Conservation (phyloP, 2,113 vertebrate species). For the Aphelocoma coerulescens region DNA sequence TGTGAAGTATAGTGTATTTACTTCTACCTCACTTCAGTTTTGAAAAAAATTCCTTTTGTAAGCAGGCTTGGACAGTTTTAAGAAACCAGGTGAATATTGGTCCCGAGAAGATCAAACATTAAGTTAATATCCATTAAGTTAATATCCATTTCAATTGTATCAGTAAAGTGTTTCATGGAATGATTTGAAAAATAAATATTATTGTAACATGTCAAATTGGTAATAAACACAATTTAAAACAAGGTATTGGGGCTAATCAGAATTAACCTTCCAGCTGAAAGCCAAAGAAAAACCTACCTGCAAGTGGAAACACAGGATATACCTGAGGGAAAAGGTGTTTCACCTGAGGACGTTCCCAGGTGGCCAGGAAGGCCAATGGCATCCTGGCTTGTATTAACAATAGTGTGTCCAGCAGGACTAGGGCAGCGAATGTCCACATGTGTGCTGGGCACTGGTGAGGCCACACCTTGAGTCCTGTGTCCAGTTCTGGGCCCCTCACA, state of each 20-base stretch:
- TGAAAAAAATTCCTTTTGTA: neutral
- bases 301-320: neutral
- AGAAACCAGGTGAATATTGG: neutral
- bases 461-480: neutral
- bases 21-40: neutral
- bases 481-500: neutral
- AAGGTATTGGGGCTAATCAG: neutral
- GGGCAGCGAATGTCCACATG: fast-evolving
- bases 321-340: neutral
- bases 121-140: neutral
- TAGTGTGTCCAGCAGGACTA: neutral
- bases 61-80: neutral
- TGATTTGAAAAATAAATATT: neutral
- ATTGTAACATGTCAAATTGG: neutral
- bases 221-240: neutral
- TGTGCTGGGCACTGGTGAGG: neutral
- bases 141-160: neutral
- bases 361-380: neutral
- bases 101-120: neutral
- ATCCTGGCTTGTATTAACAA: neutral
- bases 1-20: neutral
- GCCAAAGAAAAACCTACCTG: neutral
- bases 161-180: neutral
- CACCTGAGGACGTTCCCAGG: neutral
- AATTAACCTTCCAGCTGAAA: neutral